These are phyloP conservation scores for Psilopsiagon aymara DNA, from an alignment of 2,113 vertebrate species.

Conservation along the genomic window DNA sequence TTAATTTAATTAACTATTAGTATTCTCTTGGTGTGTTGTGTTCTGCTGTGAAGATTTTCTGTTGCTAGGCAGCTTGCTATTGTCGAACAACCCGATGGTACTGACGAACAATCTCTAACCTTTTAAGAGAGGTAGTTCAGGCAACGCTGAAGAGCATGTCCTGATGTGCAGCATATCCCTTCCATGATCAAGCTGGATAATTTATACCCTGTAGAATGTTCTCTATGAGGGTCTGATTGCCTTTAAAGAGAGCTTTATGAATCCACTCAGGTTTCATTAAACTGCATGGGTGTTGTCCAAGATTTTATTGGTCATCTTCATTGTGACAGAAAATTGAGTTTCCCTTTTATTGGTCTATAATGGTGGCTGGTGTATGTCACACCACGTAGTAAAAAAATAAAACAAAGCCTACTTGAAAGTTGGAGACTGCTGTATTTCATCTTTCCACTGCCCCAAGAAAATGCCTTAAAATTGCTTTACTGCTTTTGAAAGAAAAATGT, in stretches of 20 bases:
- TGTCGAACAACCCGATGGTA: not conserved
- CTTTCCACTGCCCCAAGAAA: constrained; percentile 19
- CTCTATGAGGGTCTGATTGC: not conserved
- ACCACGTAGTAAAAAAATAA: not conserved
- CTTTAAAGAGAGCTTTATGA: constrained; percentile 8
- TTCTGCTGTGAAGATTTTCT: not conserved
- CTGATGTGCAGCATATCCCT: not conserved
- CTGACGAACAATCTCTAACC: not conserved
- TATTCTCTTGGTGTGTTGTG: not conserved
- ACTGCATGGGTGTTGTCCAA: not conserved
- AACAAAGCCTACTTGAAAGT: constrained; percentile 9
- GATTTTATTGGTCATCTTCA: constrained; percentile 23
- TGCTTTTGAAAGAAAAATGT: constrained; percentile 15
- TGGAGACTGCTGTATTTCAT: constrained; percentile 34
- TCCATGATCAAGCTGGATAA: not conserved
- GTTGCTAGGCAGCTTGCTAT: not conserved
- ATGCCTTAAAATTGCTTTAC: constrained; percentile 17
- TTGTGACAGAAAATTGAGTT: constrained; percentile 50
- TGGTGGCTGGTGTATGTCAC: not conserved
- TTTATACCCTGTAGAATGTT: not conserved
- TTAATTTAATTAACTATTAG: not conserved
- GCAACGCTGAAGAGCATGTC: not conserved
- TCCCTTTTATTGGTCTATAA: constrained; percentile 26
- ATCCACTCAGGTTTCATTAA: not conserved
- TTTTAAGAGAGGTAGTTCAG: not conserved